Percentiles rank a stretch among this genome's conserved stretches.
Conservation (phyloP, 2,888 invertebrate species). For the Flexamia atlantica region DNA sequence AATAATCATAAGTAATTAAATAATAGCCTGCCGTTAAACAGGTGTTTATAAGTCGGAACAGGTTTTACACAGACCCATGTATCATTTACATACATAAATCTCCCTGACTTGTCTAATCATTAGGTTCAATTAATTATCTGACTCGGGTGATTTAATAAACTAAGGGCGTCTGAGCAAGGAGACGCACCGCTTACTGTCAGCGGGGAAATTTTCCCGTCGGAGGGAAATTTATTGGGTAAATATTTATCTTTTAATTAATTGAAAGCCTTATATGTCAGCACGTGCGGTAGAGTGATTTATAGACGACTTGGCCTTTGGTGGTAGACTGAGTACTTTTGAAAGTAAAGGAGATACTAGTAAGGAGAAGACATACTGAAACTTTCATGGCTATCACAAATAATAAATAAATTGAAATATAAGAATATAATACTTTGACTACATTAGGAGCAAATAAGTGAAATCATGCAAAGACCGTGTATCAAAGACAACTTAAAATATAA, state of each 20-base stretch:
- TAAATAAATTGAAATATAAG: too few relatives aligned
- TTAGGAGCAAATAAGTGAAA: too few relatives aligned
- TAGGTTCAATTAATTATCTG: slow-evolving; percentile 17
- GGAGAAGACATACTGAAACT: too few relatives aligned
- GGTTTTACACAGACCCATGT: slow-evolving; percentile 30
- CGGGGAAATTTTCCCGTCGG: slow-evolving; percentile 11
- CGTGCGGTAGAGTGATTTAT: slow-evolving; percentile 4
- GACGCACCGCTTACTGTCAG: neutral
- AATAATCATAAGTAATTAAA: slow-evolving; percentile 34
- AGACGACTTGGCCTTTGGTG: neutral
- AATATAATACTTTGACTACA: too few relatives aligned
- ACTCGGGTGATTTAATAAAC: slow-evolving; percentile 41
- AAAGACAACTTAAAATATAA: too few relatives aligned
- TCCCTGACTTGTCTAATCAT: slow-evolving; percentile 3
- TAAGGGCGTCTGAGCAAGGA: neutral
- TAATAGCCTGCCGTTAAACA: slow-evolving; percentile 38
- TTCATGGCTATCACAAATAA: too few relatives aligned
- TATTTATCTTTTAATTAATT: slow-evolving; percentile 36
- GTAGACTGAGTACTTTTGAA: too few relatives aligned
- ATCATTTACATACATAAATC: slow-evolving; percentile 57
- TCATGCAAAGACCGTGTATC: too few relatives aligned
- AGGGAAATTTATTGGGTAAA: slow-evolving; percentile 27
- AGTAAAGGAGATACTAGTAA: too few relatives aligned
- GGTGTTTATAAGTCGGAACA: slow-evolving; percentile 51
- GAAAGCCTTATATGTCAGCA: slow-evolving; percentile 16